Evolutionary conservation across 37 sponge, comb jelly and placozoan genomes (phyloP), one percentile per base, ranked within the genome.

Genomic region (Aplysina aerophoba): DNA sequence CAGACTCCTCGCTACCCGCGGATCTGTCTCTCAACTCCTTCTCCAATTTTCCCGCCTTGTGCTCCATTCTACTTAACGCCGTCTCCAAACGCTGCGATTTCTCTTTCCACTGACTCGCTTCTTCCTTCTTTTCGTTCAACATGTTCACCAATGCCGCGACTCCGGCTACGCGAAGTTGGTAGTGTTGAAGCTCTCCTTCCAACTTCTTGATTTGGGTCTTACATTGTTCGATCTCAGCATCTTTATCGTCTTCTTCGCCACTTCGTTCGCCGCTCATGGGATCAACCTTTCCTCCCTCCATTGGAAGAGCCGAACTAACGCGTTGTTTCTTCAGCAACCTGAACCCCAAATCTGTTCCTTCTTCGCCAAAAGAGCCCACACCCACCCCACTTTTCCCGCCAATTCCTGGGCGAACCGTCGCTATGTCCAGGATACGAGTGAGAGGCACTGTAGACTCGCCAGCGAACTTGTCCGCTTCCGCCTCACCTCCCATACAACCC

Each of bases 51-150:
- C 84, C 68, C 74, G 83, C 84, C 21, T 90, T 61, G 83, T 93
- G 87, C 75, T 93, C 93, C n/a, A 88, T 74, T 15, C 90, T 41
- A 13, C 87, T 84, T 24, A 93, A 72, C 17, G 93, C 90, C 13
- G 90, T 79, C 40, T 93, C 93, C 35, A 90, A 73, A 27, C 90
- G 62, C 63, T 90, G 87, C 19, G 80, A 87, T 79, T 87, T 93
- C 44, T 89, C 88, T 57, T 81, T 55, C 55, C 87, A 37, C 0
- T 80, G 40, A 17, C 75, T 55, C 12, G 66, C 66, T 37, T 79
- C 44, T 44, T 89, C 88, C 1, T 41, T 85, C 20, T 85, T 84
- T 14, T 93, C 93, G 73, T 87, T 87, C 30, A 93, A 79, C 54
- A 90, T 36, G 1, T 84, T 73, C 19, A 85, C 93, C 13, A 93